These are phyloP conservation scores for Cynoglossus semilaevis DNA, from an alignment of 2,113 vertebrate species.

Conservation along the genomic window DNA sequence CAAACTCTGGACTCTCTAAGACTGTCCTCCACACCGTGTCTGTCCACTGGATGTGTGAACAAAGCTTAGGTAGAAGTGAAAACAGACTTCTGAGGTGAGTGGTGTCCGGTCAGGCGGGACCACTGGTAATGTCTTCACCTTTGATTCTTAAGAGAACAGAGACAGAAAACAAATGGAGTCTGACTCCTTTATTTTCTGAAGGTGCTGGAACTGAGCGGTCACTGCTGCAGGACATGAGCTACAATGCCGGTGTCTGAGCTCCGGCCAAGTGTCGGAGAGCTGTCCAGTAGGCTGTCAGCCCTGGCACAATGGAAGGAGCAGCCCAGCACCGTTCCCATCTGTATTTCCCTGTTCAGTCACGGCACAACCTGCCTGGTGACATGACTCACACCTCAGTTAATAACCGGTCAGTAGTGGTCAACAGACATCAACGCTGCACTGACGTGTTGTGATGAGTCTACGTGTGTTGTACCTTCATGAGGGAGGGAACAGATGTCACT, in stretches of 20 bases:
- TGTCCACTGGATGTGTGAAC: conserved; percentile 61
- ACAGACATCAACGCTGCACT: conserved; percentile 29
- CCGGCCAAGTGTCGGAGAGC: conserved; percentile 5
- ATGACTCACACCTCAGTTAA: conserved; percentile 51
- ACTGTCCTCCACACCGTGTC: conserved; percentile 57
- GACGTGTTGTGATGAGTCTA: conserved; percentile 44
- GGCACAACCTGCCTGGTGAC: conserved; percentile 24
- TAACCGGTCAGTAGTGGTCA: conserved; percentile 56
- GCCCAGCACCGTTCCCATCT: background rate
- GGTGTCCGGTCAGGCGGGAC: conserved; percentile 56
- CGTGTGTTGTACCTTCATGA: too few relatives aligned
- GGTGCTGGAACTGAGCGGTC: conserved; percentile 54
- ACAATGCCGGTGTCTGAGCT: conserved; percentile 15
- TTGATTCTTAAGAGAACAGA: conserved; percentile 57
- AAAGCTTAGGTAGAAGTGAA: conserved; percentile 55
- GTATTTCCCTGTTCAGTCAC: conserved; percentile 17
- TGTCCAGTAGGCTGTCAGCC: conserved; percentile 49
- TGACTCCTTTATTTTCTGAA: conserved; percentile 65
- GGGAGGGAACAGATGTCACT: conserved; percentile 13
- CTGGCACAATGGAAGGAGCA: conserved; percentile 37
- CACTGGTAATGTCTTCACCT: conserved; percentile 59
- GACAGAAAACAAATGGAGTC: conserved; percentile 67
- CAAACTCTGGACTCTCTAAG: conserved; percentile 45
- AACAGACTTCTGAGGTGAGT: conserved; percentile 65
- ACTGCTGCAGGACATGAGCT: conserved; percentile 17